Conservation (phyloP, 2,113 vertebrate genomes). For the Taxidea taxus region DNA sequence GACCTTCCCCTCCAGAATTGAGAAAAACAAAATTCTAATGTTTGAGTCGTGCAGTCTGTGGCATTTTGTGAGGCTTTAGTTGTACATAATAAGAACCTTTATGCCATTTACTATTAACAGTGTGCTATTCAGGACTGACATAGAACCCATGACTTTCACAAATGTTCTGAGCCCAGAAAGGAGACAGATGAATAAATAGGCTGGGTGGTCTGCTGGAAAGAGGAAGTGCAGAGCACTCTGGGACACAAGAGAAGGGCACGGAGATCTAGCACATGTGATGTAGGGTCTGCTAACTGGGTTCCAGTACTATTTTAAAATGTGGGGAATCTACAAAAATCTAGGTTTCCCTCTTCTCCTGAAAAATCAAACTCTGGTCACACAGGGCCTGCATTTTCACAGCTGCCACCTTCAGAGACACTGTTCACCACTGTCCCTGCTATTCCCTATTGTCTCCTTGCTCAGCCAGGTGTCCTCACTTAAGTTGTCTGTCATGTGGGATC, state of each 20-base stretch:
- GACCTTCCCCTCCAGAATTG: background rate
- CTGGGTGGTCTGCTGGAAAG: background rate
- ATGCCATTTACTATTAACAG: background rate
- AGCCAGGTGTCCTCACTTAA: background rate
- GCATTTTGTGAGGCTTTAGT: background rate
- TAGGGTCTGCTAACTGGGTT: background rate
- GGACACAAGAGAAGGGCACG: background rate
- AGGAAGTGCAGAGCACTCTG: background rate
- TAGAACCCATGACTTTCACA: background rate
- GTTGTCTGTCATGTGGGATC: background rate
- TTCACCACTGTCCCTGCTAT: background rate
- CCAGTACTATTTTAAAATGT: background rate
- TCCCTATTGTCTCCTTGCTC: background rate
- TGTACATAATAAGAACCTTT: background rate
- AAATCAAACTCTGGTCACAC: background rate
- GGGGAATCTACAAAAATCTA: background rate
- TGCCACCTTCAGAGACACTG: background rate
- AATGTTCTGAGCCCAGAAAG: background rate
- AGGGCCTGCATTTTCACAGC: background rate
- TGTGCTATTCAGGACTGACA: background rate
- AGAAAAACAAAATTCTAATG: slow-evolving; percentile 12
- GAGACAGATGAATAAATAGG: background rate
- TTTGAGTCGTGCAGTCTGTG: background rate
- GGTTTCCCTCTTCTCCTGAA: background rate
- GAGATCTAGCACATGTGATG: background rate